phyloP scores from a whole-genome alignment of 1,140 invertebrate species.

The Conopomorpha cramerella region DNA sequence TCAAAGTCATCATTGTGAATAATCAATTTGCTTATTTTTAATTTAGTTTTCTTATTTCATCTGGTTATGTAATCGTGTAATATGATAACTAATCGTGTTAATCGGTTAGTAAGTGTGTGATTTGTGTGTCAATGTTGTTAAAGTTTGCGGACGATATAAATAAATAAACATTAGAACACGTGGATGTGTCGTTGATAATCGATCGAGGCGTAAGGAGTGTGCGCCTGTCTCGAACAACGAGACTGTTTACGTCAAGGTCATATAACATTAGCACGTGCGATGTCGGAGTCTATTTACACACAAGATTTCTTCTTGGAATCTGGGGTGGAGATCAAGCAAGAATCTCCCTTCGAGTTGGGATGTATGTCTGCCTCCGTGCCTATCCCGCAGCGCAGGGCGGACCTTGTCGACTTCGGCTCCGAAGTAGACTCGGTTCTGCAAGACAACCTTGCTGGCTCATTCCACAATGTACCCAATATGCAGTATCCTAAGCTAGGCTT shows the following conservation, averaged over 20 bases:
- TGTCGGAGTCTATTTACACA: slow-evolving; percentile 63
- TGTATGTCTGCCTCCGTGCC: slow-evolving; percentile 63
- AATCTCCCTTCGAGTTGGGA: slow-evolving; percentile 41
- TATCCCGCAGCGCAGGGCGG: slow-evolving; percentile 57
- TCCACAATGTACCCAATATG: slow-evolving; percentile 47
- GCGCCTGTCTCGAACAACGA: slow-evolving; percentile 50
- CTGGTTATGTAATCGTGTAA: slow-evolving; percentile 47
- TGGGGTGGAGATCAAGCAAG: slow-evolving; percentile 59
- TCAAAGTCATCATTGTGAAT: slow-evolving; percentile 52
- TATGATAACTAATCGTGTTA: slow-evolving; percentile 12
- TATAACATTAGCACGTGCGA: slow-evolving; percentile 53
- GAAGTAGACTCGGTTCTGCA: slow-evolving; percentile 59
- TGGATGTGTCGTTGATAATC: slow-evolving; percentile 44
- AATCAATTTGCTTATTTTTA: no score
- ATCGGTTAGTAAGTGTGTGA: slow-evolving; percentile 8
- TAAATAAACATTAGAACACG: slow-evolving; percentile 52
- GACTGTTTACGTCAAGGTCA: slow-evolving; percentile 53
- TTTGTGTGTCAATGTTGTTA: no score
- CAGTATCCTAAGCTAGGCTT: slow-evolving; percentile 45
- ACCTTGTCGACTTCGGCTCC: slow-evolving; percentile 55
- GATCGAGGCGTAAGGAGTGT: slow-evolving; percentile 48
- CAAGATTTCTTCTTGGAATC: slow-evolving; percentile 62
- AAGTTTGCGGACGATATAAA: no score
- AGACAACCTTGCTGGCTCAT: slow-evolving; percentile 41
- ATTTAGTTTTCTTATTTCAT: no score